Evolutionary conservation across 2,113 vertebrate genomes (phyloP).

Genomic region (Phyllostomus hastatus): DNA sequence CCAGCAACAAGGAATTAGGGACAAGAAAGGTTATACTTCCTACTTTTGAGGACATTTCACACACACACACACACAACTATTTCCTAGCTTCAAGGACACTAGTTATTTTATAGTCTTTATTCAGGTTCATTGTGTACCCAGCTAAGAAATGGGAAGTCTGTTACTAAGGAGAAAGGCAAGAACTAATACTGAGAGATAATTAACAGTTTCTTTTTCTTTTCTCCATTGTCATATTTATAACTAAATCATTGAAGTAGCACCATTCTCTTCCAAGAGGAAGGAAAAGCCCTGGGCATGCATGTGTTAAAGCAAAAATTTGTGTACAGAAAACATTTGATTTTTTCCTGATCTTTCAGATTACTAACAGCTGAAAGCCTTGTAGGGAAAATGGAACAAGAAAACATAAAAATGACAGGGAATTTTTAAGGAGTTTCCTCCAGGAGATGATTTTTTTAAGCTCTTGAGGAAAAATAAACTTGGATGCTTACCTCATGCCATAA

Average conservation of each 20-base stretch:
- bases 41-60: background rate
- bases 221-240: conserved; percentile 14
- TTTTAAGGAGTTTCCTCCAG: background rate
- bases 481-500: background rate
- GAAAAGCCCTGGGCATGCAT: background rate
- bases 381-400: conserved; percentile 12
- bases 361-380: background rate
- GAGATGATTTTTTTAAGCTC: conserved; percentile 9
- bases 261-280: background rate
- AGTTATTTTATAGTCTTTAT: background rate
- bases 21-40: background rate
- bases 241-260: background rate
- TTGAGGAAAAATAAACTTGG: conserved; percentile 19
- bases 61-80: background rate
- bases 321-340: background rate
- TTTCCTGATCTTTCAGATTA: background rate
- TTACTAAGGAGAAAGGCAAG: background rate
- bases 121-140: background rate
- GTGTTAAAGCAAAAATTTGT: conserved; percentile 5
- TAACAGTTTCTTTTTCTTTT: background rate
- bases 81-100: background rate
- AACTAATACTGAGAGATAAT: background rate
- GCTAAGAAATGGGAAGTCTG: background rate
- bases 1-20: background rate
- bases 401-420: background rate